These are phyloP conservation scores for Malurus alboscapulatus DNA, from an alignment of 2,113 vertebrate species.

Conservation along the genomic window DNA sequence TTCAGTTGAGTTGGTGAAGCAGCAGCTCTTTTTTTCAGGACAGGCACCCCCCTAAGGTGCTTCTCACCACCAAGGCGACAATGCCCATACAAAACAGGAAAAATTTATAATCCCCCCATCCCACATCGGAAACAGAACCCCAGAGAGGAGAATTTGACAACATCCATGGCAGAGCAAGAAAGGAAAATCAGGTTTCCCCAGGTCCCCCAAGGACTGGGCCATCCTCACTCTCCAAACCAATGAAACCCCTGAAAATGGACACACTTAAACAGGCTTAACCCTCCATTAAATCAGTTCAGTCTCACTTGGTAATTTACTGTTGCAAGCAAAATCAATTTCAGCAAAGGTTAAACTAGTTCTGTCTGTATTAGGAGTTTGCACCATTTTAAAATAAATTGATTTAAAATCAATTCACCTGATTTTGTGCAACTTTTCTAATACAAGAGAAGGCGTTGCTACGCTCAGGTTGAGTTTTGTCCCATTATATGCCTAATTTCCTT, in stretches of 20 bases:
- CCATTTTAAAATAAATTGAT: conserved; percentile 49
- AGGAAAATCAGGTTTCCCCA: background rate
- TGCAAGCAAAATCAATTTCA: conserved; percentile 49
- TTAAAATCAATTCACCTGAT: conserved; percentile 43
- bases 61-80: background rate
- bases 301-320: conserved; percentile 42
- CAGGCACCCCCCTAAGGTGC: background rate
- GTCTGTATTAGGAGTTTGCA: background rate
- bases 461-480: background rate
- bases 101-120: background rate
- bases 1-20: background rate
- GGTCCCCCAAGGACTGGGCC: background rate
- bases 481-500: background rate
- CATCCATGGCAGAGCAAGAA: background rate
- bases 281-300: conserved; percentile 47
- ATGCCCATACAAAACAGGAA: background rate
- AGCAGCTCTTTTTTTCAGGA: background rate
- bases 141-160: background rate
- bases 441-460: background rate
- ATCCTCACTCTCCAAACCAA: background rate
- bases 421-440: background rate
- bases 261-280: conserved; percentile 52
- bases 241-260: background rate
- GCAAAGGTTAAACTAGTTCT: conserved; percentile 51
- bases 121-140: background rate